A percentile compares a stretch with the other conserved stretches of the same genome.
phyloP scores from a whole-genome alignment of 2,113 vertebrate species.

The Bagarius yarrelli region DNA sequence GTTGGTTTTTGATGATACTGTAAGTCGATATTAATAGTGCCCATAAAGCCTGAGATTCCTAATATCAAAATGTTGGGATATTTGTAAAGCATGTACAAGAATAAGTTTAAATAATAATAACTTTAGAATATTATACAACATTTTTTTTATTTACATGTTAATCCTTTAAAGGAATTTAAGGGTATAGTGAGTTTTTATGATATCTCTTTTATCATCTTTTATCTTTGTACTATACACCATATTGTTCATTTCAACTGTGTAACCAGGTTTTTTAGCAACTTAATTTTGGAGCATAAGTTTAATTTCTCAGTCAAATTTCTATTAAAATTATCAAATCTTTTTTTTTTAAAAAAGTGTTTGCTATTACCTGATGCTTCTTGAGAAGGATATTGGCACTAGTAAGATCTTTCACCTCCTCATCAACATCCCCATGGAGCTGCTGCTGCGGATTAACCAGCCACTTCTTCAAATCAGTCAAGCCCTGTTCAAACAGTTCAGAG shows the following conservation, averaged over 20 bases:
- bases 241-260: too few species aligned
- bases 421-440: constrained; percentile 79
- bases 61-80: neutral
- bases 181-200: too few species aligned
- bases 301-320: too few species aligned
- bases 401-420: constrained; percentile 84
- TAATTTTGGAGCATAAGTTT: too few species aligned
- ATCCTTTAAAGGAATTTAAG: neutral
- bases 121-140: neutral
- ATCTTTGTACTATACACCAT: too few species aligned
- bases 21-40: neutral
- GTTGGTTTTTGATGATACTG: neutral
- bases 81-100: neutral
- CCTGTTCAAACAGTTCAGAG: constrained; percentile 80
- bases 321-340: too few species aligned
- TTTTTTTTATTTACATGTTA: neutral
- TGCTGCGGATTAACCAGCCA: constrained; percentile 80
- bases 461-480: constrained; percentile 78
- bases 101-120: neutral
- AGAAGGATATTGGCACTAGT: constrained; percentile 87
- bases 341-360: too few species aligned
- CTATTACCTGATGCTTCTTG: constrained; percentile 84
- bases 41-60: neutral
- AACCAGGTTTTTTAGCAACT: too few species aligned
- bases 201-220: too few species aligned